These are phyloP conservation scores for Hirtodrosophila histrioides DNA, from an alignment of 2,888 invertebrate species.

Conservation along the genomic window DNA sequence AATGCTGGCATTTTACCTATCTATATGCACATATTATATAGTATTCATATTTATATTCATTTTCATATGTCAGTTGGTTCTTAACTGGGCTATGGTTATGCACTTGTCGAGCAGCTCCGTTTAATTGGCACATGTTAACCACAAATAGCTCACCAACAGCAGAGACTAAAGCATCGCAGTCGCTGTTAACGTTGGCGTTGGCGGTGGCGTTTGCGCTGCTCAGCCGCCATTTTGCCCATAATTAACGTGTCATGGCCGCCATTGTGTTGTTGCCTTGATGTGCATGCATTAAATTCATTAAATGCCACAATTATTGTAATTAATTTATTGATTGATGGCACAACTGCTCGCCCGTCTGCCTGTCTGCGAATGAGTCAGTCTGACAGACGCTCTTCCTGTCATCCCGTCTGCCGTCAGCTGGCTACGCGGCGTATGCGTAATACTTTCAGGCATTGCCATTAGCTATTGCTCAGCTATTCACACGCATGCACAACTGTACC, in stretches of 20 bases:
- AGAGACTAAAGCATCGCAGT: conserved; percentile 3
- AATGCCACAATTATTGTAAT: conserved; percentile 84
- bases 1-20: conserved; percentile 57
- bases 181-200: conserved; percentile 2
- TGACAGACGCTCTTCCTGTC: neutral
- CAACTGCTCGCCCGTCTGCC: conserved; percentile 4
- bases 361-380: neutral
- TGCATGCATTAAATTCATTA: conserved; percentile 82
- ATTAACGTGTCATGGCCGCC: conserved; percentile 80
- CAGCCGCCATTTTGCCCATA: conserved; percentile 69
- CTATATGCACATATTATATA: neutral
- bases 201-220: conserved; percentile 14
- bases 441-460: neutral
- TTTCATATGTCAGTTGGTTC: conserved; percentile 13
- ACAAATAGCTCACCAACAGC: conserved; percentile 55
- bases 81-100: conserved; percentile 45
- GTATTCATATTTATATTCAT: conserved; percentile 4
- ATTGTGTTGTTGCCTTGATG: conserved; percentile 61
- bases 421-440: conserved; percentile 43
- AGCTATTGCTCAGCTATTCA: conserved; percentile 10
- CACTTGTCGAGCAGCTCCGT: conserved; percentile 9
- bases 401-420: neutral
- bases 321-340: conserved; percentile 78
- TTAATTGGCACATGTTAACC: conserved; percentile 66
- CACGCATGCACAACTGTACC: conserved; percentile 64